Evolutionary conservation across 2,888 invertebrate species (phyloP).

Genomic region (Crossocerus cetratus): DNA sequence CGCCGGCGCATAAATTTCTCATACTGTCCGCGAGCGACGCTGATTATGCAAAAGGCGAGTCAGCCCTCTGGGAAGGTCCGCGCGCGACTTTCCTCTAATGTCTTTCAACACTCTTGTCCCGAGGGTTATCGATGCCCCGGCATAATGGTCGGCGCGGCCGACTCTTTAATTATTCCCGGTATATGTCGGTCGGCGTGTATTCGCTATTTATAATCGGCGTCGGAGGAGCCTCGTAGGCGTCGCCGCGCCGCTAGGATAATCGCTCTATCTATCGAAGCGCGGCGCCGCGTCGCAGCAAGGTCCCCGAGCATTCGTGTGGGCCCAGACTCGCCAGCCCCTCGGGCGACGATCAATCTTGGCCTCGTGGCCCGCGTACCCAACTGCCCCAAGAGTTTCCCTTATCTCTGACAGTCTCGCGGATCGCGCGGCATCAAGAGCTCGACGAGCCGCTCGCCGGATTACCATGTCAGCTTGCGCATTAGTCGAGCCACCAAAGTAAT

Average conservation of each 20-base stretch:
- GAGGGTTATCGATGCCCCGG: slow-evolving; percentile 16
- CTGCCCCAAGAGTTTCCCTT: background rate
- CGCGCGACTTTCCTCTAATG: slow-evolving; percentile 8
- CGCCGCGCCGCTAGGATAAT: slow-evolving; percentile 24
- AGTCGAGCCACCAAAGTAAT: background rate
- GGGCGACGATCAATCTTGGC: slow-evolving; percentile 29
- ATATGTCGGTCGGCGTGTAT: slow-evolving; percentile 23
- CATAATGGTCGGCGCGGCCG: slow-evolving; percentile 16
- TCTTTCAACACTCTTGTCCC: slow-evolving; percentile 16
- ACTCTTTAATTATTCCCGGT: slow-evolving; percentile 30
- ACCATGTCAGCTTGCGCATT: slow-evolving; percentile 6
- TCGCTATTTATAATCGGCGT: slow-evolving; percentile 39
- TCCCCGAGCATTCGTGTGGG: slow-evolving; percentile 5
- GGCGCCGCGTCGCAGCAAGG: slow-evolving; percentile 25
- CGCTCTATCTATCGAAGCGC: slow-evolving; percentile 22
- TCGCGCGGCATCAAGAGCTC: too few species aligned
- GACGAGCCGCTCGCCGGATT: slow-evolving; percentile 15
- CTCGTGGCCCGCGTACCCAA: slow-evolving; percentile 6
- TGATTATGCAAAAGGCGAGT: background rate
- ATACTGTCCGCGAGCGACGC: too few species aligned
- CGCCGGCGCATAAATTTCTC: background rate
- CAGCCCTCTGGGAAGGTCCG: slow-evolving; percentile 10
- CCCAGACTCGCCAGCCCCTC: background rate
- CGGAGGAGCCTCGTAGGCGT: slow-evolving; percentile 37
- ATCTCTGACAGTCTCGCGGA: too few species aligned